These are phyloP conservation scores for Netelia fuscicornis DNA, from an alignment of 2,888 invertebrate species.

Conservation along the genomic window DNA sequence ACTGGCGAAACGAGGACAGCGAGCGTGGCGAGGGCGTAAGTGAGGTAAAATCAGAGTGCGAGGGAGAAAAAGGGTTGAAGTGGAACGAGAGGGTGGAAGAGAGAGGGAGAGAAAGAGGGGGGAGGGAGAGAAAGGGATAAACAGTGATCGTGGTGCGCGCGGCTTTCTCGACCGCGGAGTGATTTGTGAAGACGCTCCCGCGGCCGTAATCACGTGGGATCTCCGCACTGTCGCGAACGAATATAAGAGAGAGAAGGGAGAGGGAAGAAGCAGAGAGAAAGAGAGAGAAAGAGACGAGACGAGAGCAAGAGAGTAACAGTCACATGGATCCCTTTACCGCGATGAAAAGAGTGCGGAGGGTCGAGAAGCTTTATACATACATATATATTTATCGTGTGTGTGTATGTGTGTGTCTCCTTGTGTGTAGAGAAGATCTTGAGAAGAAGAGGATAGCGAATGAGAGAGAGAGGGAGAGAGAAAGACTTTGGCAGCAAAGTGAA, in stretches of 20 bases:
- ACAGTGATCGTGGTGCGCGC: constrained; percentile 52
- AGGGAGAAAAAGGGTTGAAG: constrained; percentile 11
- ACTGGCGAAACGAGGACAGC: constrained; percentile 22
- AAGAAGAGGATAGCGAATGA: constrained; percentile 64
- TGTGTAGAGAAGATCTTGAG: constrained; percentile 45
- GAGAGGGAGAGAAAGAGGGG: constrained; percentile 36
- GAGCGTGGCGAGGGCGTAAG: constrained; percentile 39
- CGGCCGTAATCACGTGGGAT: constrained; percentile 84
- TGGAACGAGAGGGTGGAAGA: constrained; percentile 15
- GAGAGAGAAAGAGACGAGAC: constrained; percentile 29
- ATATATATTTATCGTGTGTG: not conserved
- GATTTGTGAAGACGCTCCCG: constrained; percentile 85
- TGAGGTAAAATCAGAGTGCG: constrained; percentile 35
- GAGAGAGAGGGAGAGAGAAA: constrained; percentile 69
- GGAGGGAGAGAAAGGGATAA: constrained; percentile 64
- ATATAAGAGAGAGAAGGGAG: constrained; percentile 40
- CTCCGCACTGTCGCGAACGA: constrained; percentile 79
- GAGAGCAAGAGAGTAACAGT: constrained; percentile 21
- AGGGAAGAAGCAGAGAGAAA: constrained; percentile 51
- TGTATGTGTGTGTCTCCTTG: not conserved
- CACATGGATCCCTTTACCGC: constrained; percentile 27
- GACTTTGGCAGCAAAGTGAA: constrained; percentile 66
- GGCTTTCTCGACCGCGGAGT: constrained; percentile 76
- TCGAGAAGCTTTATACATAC: constrained; percentile 17
- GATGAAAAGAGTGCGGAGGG: constrained; percentile 40